Percentiles rank a stretch among this genome's conserved stretches.
These are phyloP conservation scores for Molossus alvarezi DNA, from an alignment of 2,797 vertebrate genomes.

Conservation along the genomic window DNA sequence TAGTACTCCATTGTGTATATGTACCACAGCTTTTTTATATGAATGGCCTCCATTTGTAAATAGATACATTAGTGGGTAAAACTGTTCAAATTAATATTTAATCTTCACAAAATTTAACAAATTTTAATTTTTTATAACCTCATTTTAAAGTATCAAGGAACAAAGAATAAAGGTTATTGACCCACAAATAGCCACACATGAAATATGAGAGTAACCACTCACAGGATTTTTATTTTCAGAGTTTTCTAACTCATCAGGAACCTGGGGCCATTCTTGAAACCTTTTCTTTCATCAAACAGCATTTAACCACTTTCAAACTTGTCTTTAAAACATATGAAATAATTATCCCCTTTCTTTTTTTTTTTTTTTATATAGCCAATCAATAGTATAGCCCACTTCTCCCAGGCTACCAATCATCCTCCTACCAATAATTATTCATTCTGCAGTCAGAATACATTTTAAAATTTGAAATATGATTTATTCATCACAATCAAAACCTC, in stretches of 20 bases:
- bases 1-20: too few species aligned
- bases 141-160: neutral
- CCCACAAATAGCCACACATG: neutral
- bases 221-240: conserved; percentile 8
- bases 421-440: conserved; percentile 2
- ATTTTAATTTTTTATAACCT: neutral
- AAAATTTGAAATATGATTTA: neutral
- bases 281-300: neutral
- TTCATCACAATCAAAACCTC: neutral
- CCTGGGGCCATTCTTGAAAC: neutral
- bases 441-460: conserved; percentile 1
- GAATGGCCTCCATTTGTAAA: neutral
- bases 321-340: neutral
- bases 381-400: neutral
- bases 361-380: neutral
- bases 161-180: neutral
- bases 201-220: neutral
- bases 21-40: too few species aligned
- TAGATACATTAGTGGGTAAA: neutral
- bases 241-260: neutral
- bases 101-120: conserved; percentile 31
- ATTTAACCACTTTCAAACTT: neutral
- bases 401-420: neutral
- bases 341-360: neutral
- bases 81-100: conserved; percentile 28